These are phyloP conservation scores for Arvicanthis niloticus DNA, from an alignment of 2,113 vertebrate genomes.

Conservation along the genomic window DNA sequence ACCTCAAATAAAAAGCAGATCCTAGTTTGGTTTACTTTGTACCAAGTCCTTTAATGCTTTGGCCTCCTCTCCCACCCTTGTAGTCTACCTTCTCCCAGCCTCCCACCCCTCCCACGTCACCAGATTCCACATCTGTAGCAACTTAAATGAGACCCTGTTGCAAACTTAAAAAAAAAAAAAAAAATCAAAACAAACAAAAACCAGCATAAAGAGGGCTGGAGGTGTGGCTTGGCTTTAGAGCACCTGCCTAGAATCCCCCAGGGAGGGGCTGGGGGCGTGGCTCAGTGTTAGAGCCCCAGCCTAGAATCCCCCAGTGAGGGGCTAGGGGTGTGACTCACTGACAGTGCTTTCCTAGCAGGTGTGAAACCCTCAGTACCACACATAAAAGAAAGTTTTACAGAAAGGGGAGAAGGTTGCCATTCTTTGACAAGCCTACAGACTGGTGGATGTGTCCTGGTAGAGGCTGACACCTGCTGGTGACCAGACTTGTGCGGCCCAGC, in stretches of 20 bases:
- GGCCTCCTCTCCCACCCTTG: neutral
- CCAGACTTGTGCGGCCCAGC: conserved; percentile 21
- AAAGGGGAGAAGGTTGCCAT: neutral
- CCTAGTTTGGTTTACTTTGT: neutral
- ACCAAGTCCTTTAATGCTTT: neutral
- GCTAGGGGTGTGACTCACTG: neutral
- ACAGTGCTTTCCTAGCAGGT: neutral
- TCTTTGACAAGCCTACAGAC: neutral
- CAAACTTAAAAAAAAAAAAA: neutral
- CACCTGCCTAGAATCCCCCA: too few relatives aligned
- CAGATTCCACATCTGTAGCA: neutral
- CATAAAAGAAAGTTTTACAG: neutral
- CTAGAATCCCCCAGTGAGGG: neutral
- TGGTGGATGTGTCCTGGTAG: neutral
- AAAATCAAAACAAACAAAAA: neutral
- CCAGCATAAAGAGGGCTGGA: neutral
- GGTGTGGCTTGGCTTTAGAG: neutral
- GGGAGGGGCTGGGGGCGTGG: neutral
- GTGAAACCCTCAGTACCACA: neutral
- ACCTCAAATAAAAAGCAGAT: neutral
- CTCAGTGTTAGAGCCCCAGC: neutral
- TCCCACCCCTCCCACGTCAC: too few relatives aligned
- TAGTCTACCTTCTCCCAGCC: neutral
- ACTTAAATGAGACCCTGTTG: neutral
- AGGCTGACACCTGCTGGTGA: conserved; percentile 75